Evolutionary conservation across 1,140 invertebrate genomes (phyloP).

Genomic region (Drosophila rufa): DNA sequence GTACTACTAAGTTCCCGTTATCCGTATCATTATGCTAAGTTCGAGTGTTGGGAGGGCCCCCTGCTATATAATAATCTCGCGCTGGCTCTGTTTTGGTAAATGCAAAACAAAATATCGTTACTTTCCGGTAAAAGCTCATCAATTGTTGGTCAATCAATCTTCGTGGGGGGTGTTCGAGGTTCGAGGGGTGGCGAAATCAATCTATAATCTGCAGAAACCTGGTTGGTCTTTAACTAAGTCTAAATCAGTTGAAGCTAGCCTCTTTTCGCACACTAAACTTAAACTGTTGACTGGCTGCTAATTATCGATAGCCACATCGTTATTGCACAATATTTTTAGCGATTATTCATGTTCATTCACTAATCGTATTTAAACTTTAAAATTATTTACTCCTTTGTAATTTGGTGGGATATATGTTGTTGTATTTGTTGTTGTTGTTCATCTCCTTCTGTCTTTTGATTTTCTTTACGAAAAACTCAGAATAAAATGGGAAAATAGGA

Average conservation of each 20-base stretch:
- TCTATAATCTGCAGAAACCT: conserved; percentile 70
- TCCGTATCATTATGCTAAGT: conserved; percentile 38
- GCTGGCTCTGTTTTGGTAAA: conserved; percentile 58
- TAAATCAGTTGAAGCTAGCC: conserved; percentile 59
- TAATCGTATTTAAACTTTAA: conserved; percentile 43
- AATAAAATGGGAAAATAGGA: neutral
- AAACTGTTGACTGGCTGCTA: conserved; percentile 40
- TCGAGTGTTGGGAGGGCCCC: conserved; percentile 15
- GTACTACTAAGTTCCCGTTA: conserved; percentile 37
- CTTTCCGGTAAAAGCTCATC: conserved; percentile 77
- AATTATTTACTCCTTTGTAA: conserved; percentile 67
- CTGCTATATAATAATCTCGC: conserved; percentile 15
- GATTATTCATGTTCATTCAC: conserved; percentile 18
- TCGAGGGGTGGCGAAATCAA: conserved; percentile 41
- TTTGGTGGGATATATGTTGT: conserved; percentile 83
- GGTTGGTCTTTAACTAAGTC: conserved; percentile 67
- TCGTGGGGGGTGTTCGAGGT: conserved; percentile 21
- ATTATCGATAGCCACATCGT: neutral
- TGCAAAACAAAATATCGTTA: conserved; percentile 79
- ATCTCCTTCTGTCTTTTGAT: conserved; percentile 60
- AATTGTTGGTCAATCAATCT: conserved; percentile 56
- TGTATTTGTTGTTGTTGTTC: conserved; percentile 60
- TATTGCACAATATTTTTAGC: conserved; percentile 28
- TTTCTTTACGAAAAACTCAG: conserved; percentile 7
- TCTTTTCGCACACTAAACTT: conserved; percentile 39